Evolutionary conservation across 1,140 invertebrate species (phyloP).

Genomic region (Rhyzopertha dominica): DNA sequence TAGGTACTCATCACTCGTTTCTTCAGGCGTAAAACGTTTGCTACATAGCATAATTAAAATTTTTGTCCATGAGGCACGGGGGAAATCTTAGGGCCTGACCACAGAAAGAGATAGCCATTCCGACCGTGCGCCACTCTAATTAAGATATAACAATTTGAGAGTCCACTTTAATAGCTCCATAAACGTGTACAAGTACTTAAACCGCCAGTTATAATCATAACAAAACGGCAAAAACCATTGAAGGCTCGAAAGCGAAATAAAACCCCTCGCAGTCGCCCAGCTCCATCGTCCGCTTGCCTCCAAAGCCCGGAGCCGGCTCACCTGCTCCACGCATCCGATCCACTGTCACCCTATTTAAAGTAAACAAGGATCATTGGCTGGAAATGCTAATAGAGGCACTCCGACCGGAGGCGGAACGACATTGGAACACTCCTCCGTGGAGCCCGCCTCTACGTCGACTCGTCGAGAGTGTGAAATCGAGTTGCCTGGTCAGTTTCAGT

Average conservation of each 20-base stretch:
- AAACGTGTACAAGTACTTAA: conserved; percentile 41
- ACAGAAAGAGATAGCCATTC: conserved; percentile 27
- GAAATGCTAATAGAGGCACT: conserved; percentile 8
- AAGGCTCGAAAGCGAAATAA: conserved; percentile 22
- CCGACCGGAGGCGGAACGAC: conserved; percentile 5
- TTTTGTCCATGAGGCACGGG: no score
- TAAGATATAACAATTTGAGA: conserved; percentile 43
- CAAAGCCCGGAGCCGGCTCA: background rate
- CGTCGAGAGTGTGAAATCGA: no score
- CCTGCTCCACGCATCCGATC: background rate
- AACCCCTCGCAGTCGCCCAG: no score
- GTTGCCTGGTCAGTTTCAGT: conserved; percentile 8
- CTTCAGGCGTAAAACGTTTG: no score
- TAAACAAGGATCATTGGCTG: conserved; percentile 8
- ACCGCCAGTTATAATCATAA: conserved; percentile 37
- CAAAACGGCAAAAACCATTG: conserved; percentile 29
- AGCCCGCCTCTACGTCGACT: no score
- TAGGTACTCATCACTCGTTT: no score
- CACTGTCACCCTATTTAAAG: conserved; percentile 14
- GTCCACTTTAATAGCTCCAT: conserved; percentile 36
- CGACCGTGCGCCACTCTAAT: conserved; percentile 29
- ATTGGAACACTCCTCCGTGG: background rate
- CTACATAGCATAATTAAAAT: no score
- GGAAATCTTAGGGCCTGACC: no score
- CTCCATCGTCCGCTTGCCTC: background rate